These are phyloP conservation scores for Camponotus floridanus DNA, from an alignment of 1,140 invertebrate species.

Conservation along the genomic window DNA sequence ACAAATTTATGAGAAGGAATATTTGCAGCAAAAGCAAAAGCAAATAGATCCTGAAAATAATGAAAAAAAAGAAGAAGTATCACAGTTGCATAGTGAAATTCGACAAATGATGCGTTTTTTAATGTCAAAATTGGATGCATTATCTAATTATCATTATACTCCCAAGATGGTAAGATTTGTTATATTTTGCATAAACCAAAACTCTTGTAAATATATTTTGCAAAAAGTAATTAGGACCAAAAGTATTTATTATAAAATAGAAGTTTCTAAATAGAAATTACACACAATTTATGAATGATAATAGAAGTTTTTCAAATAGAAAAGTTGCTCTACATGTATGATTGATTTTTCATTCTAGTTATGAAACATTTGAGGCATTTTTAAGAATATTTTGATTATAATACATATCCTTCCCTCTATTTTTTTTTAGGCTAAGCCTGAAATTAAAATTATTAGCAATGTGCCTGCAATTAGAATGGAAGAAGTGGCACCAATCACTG, in stretches of 20 bases:
- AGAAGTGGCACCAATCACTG: conserved; percentile 96
- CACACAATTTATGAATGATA: too few species aligned
- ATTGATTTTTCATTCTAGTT: neutral
- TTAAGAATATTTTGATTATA: neutral
- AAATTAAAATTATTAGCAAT: conserved; percentile 97
- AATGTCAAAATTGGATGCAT: conserved; percentile 95
- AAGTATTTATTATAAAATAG: neutral
- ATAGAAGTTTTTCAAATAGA: neutral
- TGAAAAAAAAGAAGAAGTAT: conserved; percentile 89
- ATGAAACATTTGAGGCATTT: neutral
- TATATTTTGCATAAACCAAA: conserved; percentile 16
- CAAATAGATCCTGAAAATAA: conserved; percentile 86
- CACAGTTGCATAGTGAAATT: conserved; percentile 88
- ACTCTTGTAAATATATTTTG: neutral
- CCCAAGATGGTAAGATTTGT: conserved; percentile 90
- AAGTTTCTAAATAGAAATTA: neutral
- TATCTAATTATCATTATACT: conserved; percentile 98
- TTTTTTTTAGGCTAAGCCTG: conserved; percentile 90
- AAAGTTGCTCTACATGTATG: neutral
- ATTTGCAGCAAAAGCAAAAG: conserved; percentile 91
- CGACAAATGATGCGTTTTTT: conserved; percentile 91
- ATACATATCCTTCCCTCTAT: conserved; percentile 27
- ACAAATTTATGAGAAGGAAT: conserved; percentile 98
- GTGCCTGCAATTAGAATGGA: conserved; percentile 97
- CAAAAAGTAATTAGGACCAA: neutral